Base-by-base conservation (phyloP, 2,113 vertebrate species). In the Ophthalmolycus amberensis region DNA sequence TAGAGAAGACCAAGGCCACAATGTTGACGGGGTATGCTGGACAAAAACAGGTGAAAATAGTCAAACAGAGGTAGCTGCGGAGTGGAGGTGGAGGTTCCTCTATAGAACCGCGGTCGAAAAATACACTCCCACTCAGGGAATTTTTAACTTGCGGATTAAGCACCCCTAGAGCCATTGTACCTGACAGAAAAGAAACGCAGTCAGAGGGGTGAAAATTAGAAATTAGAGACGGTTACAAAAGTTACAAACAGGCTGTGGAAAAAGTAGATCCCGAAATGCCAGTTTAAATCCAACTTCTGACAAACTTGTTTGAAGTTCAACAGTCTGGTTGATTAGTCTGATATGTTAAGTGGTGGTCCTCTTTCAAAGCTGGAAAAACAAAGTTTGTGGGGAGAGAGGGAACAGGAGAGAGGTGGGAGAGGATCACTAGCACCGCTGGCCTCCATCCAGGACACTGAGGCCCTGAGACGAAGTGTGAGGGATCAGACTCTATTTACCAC, bases 1-100 rank as follows among this genome's bases (percentile, higher is more conserved):
- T 88, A 34, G 97, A 95, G 87, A 96, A 97, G 81, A 97, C 95
- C 85, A 98, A 94, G 71, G 94, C 96, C 84, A 98, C 96, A 22
- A 98, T 96, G 90, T 98, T 98, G 93, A 98, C 10, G 2, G 97
- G 97, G 89, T 96, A 97, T 1, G 97, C 96, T 6, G 97, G 97
- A 90, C 97, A 98, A 84, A 98, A 97, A 77, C 97, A 98, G 54
- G 96, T 44, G 80, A 97, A 84, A 88, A 98, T 96, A 90, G 94
- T 94, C 90, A 97, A 94, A 82, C 95, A 88, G 76, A 98, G 93
- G 92, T 97, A 97, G 94, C 87, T 96, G 65, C 87, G 93, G 65
- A 96, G 95, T 37, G 84, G 95, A 85, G 85, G 92, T 59, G 89
- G 93, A 25, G 82, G 54, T 6, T 93, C 96, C 91, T 96, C 94